These are phyloP conservation scores for Pandion haliaetus DNA, from an alignment of 2,113 vertebrate genomes.

Conservation along the genomic window DNA sequence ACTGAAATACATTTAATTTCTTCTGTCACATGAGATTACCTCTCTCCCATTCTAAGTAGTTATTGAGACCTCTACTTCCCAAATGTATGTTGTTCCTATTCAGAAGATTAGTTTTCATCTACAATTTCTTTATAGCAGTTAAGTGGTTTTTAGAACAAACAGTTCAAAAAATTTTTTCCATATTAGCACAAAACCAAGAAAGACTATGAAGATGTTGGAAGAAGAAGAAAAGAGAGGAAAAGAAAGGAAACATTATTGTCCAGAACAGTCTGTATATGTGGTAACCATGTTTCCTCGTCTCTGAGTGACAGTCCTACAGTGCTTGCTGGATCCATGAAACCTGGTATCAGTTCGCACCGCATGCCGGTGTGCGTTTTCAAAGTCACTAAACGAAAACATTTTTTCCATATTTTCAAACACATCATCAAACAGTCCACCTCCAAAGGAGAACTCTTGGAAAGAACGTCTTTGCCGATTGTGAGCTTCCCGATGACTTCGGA, in stretches of 20 bases:
- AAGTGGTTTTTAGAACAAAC: conserved; percentile 57
- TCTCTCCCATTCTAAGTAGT: background rate
- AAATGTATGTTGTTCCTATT: conserved; percentile 30
- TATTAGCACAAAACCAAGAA: conserved; percentile 49
- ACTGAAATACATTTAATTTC: background rate
- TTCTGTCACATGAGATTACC: background rate
- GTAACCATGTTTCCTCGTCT: conserved; percentile 96
- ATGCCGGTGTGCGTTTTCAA: conserved; percentile 73
- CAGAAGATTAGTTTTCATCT: conserved; percentile 58
- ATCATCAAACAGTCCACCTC: conserved; percentile 87
- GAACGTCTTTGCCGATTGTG: conserved; percentile 79
- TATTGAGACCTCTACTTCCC: background rate
- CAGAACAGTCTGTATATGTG: conserved; percentile 95
- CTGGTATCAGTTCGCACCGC: conserved; percentile 75
- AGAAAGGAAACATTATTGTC: conserved; percentile 63
- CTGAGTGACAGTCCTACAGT: conserved; percentile 95
- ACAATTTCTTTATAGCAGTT: conserved; percentile 32
- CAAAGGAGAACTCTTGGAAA: conserved; percentile 86
- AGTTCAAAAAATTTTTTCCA: conserved; percentile 50
- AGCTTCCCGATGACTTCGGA: conserved; percentile 81
- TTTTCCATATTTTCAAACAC: conserved; percentile 97
- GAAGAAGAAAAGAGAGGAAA: background rate
- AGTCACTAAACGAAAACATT: conserved; percentile 91
- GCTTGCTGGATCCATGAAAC: conserved; percentile 86
- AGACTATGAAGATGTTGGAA: background rate